These are phyloP conservation scores for Oreortyx pictus DNA, from an alignment of 2,797 vertebrate genomes.

Conservation along the genomic window DNA sequence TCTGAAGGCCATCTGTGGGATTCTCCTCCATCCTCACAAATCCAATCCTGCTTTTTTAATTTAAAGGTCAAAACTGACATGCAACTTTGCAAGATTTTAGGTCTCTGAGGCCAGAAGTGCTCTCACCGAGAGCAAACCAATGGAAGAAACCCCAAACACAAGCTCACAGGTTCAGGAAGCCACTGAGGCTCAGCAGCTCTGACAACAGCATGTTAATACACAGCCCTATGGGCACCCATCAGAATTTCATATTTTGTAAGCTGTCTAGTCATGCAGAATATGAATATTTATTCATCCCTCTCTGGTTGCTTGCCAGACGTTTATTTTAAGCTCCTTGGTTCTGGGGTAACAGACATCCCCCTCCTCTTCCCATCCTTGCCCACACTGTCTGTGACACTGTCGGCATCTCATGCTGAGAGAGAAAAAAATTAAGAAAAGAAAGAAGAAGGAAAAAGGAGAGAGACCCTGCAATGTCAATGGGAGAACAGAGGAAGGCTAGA, in stretches of 20 bases:
- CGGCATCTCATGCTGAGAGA: background rate
- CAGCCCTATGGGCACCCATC: slow-evolving; percentile 56
- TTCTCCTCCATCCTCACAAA: background rate
- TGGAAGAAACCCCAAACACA: slow-evolving; percentile 28
- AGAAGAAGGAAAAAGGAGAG: background rate
- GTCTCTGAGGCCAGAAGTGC: background rate
- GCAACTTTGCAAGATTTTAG: background rate
- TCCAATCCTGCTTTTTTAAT: slow-evolving; percentile 26
- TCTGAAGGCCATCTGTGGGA: background rate
- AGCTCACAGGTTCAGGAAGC: background rate
- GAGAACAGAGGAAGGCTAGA: slow-evolving; percentile 42
- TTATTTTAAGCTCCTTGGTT: slow-evolving; percentile 49
- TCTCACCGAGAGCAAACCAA: slow-evolving; percentile 35
- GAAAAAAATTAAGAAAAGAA: background rate
- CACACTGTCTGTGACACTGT: slow-evolving; percentile 17
- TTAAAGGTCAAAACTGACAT: slow-evolving; percentile 30
- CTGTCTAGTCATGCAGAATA: slow-evolving; percentile 55
- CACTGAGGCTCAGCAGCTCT: slow-evolving; percentile 48
- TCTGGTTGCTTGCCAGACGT: slow-evolving; percentile 51
- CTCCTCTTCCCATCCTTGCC: slow-evolving; percentile 13
- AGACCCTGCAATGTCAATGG: slow-evolving; percentile 31
- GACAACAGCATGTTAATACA: slow-evolving; percentile 40
- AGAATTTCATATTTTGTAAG: slow-evolving; percentile 56
- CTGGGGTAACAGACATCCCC: background rate
- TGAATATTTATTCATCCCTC: slow-evolving; percentile 59